Percentiles rank a stretch among this genome's conserved stretches.
These are phyloP conservation scores for Atrina japonica DNA, from an alignment of 2,888 invertebrate genomes.

Conservation along the genomic window DNA sequence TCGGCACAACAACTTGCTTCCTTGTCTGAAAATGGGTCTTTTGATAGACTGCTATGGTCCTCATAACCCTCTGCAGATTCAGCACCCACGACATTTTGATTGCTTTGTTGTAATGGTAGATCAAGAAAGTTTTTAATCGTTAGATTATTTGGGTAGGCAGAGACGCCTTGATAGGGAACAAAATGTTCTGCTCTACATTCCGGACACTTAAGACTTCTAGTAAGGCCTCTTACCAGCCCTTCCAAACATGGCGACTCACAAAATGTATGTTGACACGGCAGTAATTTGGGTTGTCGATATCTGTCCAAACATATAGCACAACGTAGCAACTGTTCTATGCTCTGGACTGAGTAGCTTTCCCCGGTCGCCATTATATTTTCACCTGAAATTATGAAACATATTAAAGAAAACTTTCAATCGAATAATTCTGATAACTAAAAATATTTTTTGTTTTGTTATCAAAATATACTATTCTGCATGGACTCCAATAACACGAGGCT, in stretches of 20 bases:
- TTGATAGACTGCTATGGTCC: conserved; percentile 14
- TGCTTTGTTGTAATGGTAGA: conserved; percentile 88
- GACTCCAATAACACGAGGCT: no score
- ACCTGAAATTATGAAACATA: neutral
- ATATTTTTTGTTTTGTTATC: no score
- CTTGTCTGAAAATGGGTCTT: conserved; percentile 1
- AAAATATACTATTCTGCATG: no score
- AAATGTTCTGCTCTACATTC: conserved; percentile 98
- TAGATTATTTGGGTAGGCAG: conserved; percentile 97
- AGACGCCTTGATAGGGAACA: conserved; percentile 94
- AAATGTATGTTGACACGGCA: conserved; percentile 99
- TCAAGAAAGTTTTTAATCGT: conserved; percentile 97
- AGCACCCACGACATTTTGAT: neutral
- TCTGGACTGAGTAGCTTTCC: conserved; percentile 69
- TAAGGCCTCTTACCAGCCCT: conserved; percentile 85
- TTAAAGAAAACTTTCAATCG: no score
- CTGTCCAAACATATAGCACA: conserved; percentile 99
- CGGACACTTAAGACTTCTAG: conserved; percentile 85
- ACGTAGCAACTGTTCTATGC: conserved; percentile 93
- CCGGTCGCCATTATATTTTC: conserved; percentile 51
- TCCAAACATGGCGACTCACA: conserved; percentile 98
- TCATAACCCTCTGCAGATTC: neutral
- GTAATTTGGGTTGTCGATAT: conserved; percentile 97
- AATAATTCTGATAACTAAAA: no score
- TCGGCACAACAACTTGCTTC: conserved; percentile 30